These are phyloP conservation scores for Petrosia ficiformis DNA, from an alignment of 37 sponge, comb jelly and placozoan genomes.

Conservation along the genomic window DNA sequence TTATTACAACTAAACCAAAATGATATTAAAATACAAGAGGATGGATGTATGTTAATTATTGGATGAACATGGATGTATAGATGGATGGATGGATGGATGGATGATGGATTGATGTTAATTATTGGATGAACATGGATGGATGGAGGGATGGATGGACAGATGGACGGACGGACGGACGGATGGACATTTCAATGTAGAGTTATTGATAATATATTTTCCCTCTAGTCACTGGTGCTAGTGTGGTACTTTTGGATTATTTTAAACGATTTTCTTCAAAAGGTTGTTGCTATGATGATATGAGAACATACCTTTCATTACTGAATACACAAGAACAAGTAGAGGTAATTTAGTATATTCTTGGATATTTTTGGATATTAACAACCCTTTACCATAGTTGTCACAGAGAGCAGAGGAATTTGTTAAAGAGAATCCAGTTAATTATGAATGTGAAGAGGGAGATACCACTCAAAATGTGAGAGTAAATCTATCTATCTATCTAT, in stretches of 20 bases:
- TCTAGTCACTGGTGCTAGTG: neutral
- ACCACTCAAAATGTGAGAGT: slow-evolving; percentile 47
- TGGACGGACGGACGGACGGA: no score
- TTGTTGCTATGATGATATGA: slow-evolving; percentile 79
- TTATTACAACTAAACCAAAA: neutral
- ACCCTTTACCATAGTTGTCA: slow-evolving; percentile 5
- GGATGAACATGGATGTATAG: no score
- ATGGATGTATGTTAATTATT: neutral
- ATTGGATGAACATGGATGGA: no score
- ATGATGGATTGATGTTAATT: no score
- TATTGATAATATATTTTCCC: no score
- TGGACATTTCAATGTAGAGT: no score
- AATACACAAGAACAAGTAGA: slow-evolving; percentile 11
- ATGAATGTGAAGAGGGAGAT: slow-evolving; percentile 33
- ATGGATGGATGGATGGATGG: no score
- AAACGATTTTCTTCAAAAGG: slow-evolving; percentile 58
- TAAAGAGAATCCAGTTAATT: slow-evolving; percentile 23
- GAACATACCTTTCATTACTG: slow-evolving; percentile 26
- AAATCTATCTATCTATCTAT: neutral
- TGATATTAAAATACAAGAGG: neutral
- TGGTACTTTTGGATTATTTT: slow-evolving; percentile 60
- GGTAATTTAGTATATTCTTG: slow-evolving; percentile 10
- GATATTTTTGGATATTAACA: neutral
- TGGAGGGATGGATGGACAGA: no score
- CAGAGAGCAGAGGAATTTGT: slow-evolving; percentile 11